Evolutionary conservation across 1,140 invertebrate species (phyloP).

Genomic region (Aphidius gifuensis): DNA sequence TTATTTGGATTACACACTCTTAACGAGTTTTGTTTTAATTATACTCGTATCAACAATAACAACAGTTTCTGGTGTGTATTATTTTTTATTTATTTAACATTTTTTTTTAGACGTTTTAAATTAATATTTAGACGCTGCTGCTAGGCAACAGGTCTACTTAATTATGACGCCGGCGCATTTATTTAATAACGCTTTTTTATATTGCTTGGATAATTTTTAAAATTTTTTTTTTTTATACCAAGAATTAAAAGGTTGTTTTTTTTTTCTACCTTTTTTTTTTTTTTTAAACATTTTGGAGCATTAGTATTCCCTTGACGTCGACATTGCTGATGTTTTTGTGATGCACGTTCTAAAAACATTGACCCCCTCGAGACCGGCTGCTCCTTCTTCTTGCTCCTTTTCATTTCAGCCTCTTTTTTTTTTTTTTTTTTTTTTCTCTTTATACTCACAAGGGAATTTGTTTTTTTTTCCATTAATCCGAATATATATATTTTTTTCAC

Average conservation of each 20-base stretch:
- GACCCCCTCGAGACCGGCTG: constrained; percentile 22
- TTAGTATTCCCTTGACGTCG: constrained; percentile 37
- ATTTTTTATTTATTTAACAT: neutral
- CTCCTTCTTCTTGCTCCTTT: neutral
- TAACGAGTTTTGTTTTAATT: neutral
- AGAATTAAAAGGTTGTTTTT: neutral
- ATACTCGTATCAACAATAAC: neutral
- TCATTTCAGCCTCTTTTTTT: too few species aligned
- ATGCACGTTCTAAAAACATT: constrained; percentile 38
- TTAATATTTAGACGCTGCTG: constrained; percentile 24
- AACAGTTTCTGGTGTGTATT: constrained; percentile 16
- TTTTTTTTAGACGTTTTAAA: neutral
- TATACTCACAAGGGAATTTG: too few species aligned
- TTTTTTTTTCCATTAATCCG: too few species aligned
- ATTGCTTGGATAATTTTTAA: constrained; percentile 7
- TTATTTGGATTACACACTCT: constrained; percentile 21
- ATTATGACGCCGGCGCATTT: constrained; percentile 43
- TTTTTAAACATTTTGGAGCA: constrained; percentile 17
- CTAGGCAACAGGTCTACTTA: constrained; percentile 45
- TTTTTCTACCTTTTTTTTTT: too few species aligned
- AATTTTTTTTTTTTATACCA: neutral
- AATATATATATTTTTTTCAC: too few species aligned
- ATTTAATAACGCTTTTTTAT: neutral
- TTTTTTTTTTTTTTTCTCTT: too few species aligned
- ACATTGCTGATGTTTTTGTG: constrained; percentile 31